Conservation (phyloP, 1,140 invertebrate species). For the Drosophila arizonae region DNA sequence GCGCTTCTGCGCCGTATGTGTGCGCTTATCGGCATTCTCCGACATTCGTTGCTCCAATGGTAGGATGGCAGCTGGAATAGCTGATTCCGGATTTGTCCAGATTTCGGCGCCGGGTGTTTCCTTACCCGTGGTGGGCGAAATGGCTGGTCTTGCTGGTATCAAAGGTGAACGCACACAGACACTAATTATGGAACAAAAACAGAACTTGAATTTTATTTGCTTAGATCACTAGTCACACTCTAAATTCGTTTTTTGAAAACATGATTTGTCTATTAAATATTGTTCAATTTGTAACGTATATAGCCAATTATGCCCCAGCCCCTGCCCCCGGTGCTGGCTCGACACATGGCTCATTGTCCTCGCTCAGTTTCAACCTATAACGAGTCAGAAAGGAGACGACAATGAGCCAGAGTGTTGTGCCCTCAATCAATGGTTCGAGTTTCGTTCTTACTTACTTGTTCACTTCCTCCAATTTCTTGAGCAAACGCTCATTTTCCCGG, state of each 20-base stretch:
- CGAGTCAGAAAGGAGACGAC: conserved; percentile 76
- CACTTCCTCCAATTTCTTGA: conserved; percentile 94
- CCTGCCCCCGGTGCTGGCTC: conserved; percentile 11
- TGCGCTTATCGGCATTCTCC: conserved; percentile 66
- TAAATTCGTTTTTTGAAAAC: conserved; percentile 60
- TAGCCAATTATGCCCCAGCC: conserved; percentile 10
- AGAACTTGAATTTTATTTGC: conserved; percentile 47
- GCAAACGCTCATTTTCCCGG: conserved; percentile 93
- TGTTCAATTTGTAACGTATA: background rate
- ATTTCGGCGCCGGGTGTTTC: conserved; percentile 85
- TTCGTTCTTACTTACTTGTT: conserved; percentile 87
- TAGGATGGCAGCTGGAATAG: conserved; percentile 2
- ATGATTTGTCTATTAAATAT: conserved; percentile 20
- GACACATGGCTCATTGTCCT: conserved; percentile 66
- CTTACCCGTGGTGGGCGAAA: conserved; percentile 85
- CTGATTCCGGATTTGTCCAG: conserved; percentile 87
- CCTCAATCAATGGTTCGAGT: conserved; percentile 5
- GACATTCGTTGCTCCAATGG: conserved; percentile 74
- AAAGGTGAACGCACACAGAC: conserved; percentile 91
- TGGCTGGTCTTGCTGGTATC: conserved; percentile 88
- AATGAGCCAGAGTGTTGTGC: conserved; percentile 65
- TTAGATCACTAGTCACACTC: conserved; percentile 70
- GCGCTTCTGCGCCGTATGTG: conserved; percentile 67
- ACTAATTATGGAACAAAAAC: conserved; percentile 58
- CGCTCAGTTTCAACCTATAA: conserved; percentile 76